Evolutionary conservation across 2,888 invertebrate genomes (phyloP).

Genomic region (Dynastes maya): DNA sequence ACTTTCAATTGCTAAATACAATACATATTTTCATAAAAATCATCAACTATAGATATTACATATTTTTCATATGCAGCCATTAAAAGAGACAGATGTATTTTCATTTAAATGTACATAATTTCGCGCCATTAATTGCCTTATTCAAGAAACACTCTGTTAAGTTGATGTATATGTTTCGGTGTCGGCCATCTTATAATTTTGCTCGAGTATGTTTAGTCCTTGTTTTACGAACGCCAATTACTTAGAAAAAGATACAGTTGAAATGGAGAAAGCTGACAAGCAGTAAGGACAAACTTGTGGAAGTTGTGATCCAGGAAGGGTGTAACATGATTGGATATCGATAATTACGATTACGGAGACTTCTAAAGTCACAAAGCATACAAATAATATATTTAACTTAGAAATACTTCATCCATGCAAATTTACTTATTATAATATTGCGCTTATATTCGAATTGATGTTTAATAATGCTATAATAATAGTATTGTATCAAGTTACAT

Average conservation of each 20-base stretch:
- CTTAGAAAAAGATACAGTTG: slow-evolving; percentile 19
- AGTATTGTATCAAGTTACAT: no score
- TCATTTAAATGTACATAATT: slow-evolving; percentile 61
- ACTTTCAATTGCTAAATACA: slow-evolving; percentile 65
- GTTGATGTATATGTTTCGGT: slow-evolving; percentile 45
- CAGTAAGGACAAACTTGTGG: no score
- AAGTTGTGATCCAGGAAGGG: no score
- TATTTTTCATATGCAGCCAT: slow-evolving; percentile 68
- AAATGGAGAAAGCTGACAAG: not conserved
- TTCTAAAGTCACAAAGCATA: no score
- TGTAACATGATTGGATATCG: no score
- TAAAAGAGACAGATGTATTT: slow-evolving; percentile 69
- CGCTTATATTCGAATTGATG: no score
- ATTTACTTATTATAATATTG: no score
- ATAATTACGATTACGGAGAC: no score
- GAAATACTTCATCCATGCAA: no score
- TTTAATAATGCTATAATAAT: no score
- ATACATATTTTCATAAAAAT: slow-evolving; percentile 48
- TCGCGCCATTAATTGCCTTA: slow-evolving; percentile 68
- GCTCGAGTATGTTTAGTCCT: slow-evolving; percentile 12
- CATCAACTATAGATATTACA: slow-evolving; percentile 59
- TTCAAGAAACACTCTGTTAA: slow-evolving; percentile 60
- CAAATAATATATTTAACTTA: no score
- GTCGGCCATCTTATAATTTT: slow-evolving; percentile 60
- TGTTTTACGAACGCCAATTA: not conserved